These are phyloP conservation scores for Myripristis jacobus DNA, from an alignment of 2,797 vertebrate species.

Conservation along the genomic window DNA sequence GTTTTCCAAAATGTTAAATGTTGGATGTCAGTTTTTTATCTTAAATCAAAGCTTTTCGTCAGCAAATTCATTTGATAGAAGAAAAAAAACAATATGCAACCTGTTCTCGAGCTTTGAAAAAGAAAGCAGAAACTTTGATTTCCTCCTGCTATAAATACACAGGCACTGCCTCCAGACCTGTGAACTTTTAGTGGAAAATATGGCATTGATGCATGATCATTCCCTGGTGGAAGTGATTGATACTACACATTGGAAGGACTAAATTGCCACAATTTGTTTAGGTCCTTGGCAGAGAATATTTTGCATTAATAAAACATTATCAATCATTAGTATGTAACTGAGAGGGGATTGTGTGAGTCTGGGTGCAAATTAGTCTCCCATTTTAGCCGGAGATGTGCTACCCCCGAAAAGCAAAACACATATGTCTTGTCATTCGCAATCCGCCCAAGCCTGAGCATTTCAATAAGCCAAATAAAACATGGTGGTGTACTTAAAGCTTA, in stretches of 20 bases:
- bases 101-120: conserved; percentile 13
- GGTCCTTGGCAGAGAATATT: conserved; percentile 83
- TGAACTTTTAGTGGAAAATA: conserved; percentile 59
- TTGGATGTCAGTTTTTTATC: conserved; percentile 12
- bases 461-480: conserved; percentile 65
- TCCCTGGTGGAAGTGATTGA: conserved; percentile 78
- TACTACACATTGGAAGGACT: conserved; percentile 71
- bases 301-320: conserved; percentile 87
- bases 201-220: conserved; percentile 76
- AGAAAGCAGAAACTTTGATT: conserved; percentile 26
- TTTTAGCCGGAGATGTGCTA: conserved; percentile 68
- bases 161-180: conserved; percentile 60
- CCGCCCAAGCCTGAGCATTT: conserved; percentile 59
- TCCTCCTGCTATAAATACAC: conserved; percentile 56
- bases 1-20: too few species aligned
- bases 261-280: conserved; percentile 88
- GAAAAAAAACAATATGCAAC: conserved; percentile 33
- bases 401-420: conserved; percentile 68
- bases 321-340: conserved; percentile 82
- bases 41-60: conserved; percentile 19
- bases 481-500: conserved; percentile 37
- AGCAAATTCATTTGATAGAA: conserved; percentile 32
- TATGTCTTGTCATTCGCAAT: conserved; percentile 68
- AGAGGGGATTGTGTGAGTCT: conserved; percentile 53
- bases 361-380: conserved; percentile 74